A percentile compares a stretch with the other conserved stretches of the same genome.
These are phyloP conservation scores for Lucilia cuprina DNA, from an alignment of 1,140 invertebrate genomes.

Conservation along the genomic window DNA sequence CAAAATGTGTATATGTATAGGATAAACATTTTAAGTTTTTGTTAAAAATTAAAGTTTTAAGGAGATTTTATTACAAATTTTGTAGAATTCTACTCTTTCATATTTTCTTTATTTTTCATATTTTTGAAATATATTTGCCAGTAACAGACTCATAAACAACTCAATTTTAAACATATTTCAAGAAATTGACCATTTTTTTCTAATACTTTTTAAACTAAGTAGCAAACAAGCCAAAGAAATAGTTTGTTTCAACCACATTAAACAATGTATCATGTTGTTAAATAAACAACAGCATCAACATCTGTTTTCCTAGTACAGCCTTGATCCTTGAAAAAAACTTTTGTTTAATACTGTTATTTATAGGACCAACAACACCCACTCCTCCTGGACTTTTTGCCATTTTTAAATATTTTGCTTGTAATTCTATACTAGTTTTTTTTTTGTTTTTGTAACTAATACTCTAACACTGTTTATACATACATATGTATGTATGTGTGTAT, in stretches of 20 bases:
- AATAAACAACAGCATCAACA: constrained; percentile 47
- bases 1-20: neutral
- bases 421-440: too few species aligned
- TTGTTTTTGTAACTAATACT: too few species aligned
- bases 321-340: constrained; percentile 18
- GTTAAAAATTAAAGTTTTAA: too few species aligned
- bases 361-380: neutral
- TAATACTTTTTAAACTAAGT: neutral
- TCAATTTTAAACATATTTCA: constrained; percentile 23
- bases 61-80: neutral
- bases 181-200: neutral
- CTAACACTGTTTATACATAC: too few species aligned
- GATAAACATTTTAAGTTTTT: too few species aligned
- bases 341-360: neutral
- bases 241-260: neutral
- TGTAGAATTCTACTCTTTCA: neutral
- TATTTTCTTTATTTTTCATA: neutral
- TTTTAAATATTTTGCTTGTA: neutral
- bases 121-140: neutral
- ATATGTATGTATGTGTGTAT: neutral
- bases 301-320: constrained; percentile 8
- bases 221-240: too few species aligned
- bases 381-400: neutral
- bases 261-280: neutral
- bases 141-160: constrained; percentile 21